Percentiles rank a stretch among this genome's conserved stretches.
Conservation (phyloP, 2,797 vertebrate species). For the Galago senegalensis region DNA sequence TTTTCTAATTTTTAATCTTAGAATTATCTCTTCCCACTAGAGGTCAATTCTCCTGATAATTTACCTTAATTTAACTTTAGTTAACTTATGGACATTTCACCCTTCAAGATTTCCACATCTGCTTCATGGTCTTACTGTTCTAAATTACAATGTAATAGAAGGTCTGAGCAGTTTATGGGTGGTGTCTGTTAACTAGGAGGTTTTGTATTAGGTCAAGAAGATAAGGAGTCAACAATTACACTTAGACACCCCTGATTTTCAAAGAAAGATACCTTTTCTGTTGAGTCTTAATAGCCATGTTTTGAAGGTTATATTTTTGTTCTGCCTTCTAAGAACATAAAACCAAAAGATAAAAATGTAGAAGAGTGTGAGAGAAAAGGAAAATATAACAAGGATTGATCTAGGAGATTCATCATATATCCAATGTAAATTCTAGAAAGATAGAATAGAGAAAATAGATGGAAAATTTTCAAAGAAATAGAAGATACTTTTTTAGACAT, state of each 20-base stretch:
- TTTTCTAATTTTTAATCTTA: conserved; percentile 4
- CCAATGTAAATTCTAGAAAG: conserved; percentile 41
- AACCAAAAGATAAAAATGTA: neutral
- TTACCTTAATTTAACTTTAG: neutral
- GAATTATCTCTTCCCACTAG: neutral
- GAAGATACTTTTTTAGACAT: conserved; percentile 29
- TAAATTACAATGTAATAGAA: neutral
- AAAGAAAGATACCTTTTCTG: neutral
- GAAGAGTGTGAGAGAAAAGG: conserved; percentile 29
- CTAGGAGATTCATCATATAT: neutral
- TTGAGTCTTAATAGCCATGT: neutral
- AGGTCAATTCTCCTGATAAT: neutral
- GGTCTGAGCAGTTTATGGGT: neutral
- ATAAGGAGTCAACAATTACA: neutral
- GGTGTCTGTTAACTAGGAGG: neutral
- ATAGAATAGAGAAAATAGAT: conserved; percentile 44
- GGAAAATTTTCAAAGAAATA: neutral
- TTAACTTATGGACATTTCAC: neutral
- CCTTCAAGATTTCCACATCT: neutral
- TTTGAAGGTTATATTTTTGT: neutral
- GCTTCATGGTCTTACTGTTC: neutral
- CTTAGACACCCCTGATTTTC: neutral
- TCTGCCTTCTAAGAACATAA: neutral
- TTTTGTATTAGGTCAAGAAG: neutral
- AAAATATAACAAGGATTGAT: neutral